Base-by-base conservation (phyloP, 2,888 invertebrate genomes). In the Drosophila paucipuncta region DNA sequence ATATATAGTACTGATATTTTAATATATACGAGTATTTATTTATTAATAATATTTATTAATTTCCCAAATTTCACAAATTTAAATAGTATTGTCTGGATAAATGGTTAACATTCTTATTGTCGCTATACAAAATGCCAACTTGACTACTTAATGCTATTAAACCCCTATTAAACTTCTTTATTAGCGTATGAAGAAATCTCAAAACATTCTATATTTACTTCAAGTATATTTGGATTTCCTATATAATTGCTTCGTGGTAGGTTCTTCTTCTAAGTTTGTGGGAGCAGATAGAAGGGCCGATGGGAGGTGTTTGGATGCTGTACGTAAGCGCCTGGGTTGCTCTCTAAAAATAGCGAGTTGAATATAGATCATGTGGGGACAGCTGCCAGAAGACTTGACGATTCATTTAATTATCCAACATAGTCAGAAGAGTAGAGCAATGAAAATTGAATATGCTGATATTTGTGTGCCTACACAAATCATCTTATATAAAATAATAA, bases 401-500 rank as follows among this genome's bases (percentile, higher is more conserved):
- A 60, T 68, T 79, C 66, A 77, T 73, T 85, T 57, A 68, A 5
- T n/a, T 33, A 5, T 4, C 22, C 13, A 37, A 39, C 22, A 30
- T 1, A 35, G 28, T 47, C 25, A 7, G 39, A 57, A 4, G 55
- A n/a, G 7, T 13, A n/a, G 3, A 1, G 13, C 7, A 41, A 41
- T n/a, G 41, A 5, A 43, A 22, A 22, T 43, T 11, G 5, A 11
- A 5, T 11, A 43, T 43, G 22, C n/a, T 22, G 30, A 35, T 57
- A 62, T 69, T 54, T 77, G 6, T 71, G 68, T 71, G 60, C 57
- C 61, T 25, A n/a, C 37, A 31, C 68, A 64, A 84, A 72, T 73
- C 71, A 41, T 28, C 39, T 57, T 52, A 73, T 69, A 65, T 67
- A 18, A 60, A 37, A 54, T 64, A 50, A 83, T 60, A 77, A 82